Percentiles rank a stretch among this genome's conserved stretches.
Conservation (phyloP, 2,113 vertebrate species). For the Oreotrochilus melanogaster region DNA sequence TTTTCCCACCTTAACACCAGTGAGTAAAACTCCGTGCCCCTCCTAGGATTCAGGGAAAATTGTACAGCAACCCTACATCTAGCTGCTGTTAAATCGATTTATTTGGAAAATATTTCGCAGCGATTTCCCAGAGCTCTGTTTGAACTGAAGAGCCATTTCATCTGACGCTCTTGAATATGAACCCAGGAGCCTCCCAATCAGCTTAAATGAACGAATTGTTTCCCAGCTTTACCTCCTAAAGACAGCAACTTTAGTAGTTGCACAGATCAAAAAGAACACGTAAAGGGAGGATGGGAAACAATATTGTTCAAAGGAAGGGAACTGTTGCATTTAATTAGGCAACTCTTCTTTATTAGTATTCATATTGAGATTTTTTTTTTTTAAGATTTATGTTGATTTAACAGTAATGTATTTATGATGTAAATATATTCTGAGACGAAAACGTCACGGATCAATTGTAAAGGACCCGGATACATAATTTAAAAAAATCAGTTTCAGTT, state of each 20-base stretch:
- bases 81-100: constrained; percentile 56
- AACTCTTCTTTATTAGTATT: constrained; percentile 81
- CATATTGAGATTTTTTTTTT: constrained; percentile 50
- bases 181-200: constrained; percentile 56
- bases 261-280: constrained; percentile 75
- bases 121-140: background rate
- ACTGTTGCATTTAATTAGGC: constrained; percentile 81
- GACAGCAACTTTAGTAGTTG: constrained; percentile 76
- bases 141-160: constrained; percentile 42
- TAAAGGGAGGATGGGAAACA: constrained; percentile 70
- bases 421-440: constrained; percentile 84
- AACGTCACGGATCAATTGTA: constrained; percentile 86
- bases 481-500: constrained; percentile 86
- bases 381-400: constrained; percentile 75
- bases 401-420: constrained; percentile 80
- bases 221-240: constrained; percentile 68
- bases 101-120: constrained; percentile 66
- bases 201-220: constrained; percentile 77
- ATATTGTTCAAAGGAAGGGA: constrained; percentile 80
- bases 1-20: background rate
- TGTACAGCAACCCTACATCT: constrained; percentile 14
- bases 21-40: background rate
- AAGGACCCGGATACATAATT: constrained; percentile 86
- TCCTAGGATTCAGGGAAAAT: background rate
- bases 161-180: constrained; percentile 43